Evolutionary conservation across 2,113 vertebrate species (phyloP).

Genomic region (Vulpes lagopus): DNA sequence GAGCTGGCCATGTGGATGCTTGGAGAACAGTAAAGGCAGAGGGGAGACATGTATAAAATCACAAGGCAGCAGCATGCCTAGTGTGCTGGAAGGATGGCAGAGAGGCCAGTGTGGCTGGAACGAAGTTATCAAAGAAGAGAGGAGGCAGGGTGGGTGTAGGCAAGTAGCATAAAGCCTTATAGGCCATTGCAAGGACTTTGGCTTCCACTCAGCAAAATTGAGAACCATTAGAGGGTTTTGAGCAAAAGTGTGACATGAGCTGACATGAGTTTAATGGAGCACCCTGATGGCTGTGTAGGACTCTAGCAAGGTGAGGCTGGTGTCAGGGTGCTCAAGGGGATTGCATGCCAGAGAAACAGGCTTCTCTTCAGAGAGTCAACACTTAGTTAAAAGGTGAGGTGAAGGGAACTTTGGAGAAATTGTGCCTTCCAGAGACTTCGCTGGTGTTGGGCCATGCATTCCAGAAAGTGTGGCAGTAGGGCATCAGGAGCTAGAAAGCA

Average conservation of each 20-base stretch:
- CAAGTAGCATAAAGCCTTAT: accelerated
- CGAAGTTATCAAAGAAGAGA: neutral
- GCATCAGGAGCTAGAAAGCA: neutral
- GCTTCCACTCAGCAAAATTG: neutral
- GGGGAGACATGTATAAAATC: neutral
- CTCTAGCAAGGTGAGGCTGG: neutral
- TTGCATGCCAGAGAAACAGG: neutral
- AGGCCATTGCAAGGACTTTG: neutral
- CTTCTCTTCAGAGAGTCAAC: neutral
- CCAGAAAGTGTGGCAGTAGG: neutral
- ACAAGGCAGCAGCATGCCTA: accelerated
- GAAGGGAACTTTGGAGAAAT: neutral
- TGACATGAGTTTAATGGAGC: neutral
- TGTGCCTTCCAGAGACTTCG: neutral
- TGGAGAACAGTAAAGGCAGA: neutral
- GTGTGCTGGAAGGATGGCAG: accelerated
- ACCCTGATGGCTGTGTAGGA: no score
- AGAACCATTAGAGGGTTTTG: neutral
- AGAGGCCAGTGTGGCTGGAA: neutral
- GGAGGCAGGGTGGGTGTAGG: neutral
- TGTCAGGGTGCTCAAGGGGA: accelerated
- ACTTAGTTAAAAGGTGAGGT: neutral
- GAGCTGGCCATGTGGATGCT: neutral
- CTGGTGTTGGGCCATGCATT: no score
- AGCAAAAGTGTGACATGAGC: neutral